A percentile compares a stretch with the other conserved stretches of the same genome.
Evolutionary conservation across 2,113 vertebrate genomes (phyloP).

Genomic region (Bufo gargarizans): DNA sequence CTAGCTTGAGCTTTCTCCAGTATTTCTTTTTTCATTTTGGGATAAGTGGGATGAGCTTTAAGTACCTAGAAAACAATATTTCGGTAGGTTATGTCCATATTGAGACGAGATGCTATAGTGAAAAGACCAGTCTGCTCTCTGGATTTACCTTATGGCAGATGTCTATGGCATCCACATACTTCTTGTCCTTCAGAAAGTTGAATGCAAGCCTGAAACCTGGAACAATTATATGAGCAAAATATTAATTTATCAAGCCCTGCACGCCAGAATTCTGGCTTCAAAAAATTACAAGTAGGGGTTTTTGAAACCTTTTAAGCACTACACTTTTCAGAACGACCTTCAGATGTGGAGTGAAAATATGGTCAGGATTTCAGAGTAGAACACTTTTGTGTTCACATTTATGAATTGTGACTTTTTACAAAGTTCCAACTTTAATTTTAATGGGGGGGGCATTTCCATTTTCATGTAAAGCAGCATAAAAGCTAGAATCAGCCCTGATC

Average conservation of each 20-base stretch:
- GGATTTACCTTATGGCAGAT: conserved; percentile 70
- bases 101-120: neutral
- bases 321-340: too few relatives aligned
- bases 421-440: too few relatives aligned
- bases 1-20: conserved; percentile 71
- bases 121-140: neutral
- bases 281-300: too few relatives aligned
- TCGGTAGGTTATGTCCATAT: neutral
- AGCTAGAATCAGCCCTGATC: too few relatives aligned
- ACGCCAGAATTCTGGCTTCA: too few relatives aligned
- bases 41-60: conserved; percentile 70
- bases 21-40: conserved; percentile 73
- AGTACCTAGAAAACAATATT: conserved; percentile 67
- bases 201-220: conserved; percentile 78
- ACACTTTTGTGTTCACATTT: too few relatives aligned
- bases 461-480: too few relatives aligned
- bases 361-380: too few relatives aligned
- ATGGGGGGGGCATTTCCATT: too few relatives aligned
- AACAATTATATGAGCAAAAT: neutral
- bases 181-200: conserved; percentile 76
- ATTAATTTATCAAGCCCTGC: neutral
- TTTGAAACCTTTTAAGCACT: too few relatives aligned
- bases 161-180: conserved; percentile 72
- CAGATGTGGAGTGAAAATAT: too few relatives aligned
- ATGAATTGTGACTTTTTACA: too few relatives aligned